phyloP scores from a whole-genome alignment of 2,113 vertebrate genomes.

The Cinclus cinclus region DNA sequence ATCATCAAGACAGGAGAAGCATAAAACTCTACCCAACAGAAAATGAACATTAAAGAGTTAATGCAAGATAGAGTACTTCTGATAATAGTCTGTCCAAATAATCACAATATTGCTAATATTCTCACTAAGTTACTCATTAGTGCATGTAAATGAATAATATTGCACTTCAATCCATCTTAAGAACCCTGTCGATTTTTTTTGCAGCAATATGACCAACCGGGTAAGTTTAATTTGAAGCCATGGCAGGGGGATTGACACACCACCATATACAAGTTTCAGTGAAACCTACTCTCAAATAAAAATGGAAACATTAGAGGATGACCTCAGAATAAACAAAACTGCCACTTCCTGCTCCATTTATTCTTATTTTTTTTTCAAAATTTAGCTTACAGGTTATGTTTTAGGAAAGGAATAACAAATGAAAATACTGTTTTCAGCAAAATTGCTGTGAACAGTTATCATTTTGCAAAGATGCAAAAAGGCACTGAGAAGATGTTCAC shows the following conservation, averaged over 20 bases:
- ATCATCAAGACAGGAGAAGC: not conserved
- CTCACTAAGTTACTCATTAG: not conserved
- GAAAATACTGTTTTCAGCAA: not conserved
- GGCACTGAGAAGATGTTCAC: not conserved
- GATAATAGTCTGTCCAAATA: not conserved
- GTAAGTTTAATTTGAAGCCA: not conserved
- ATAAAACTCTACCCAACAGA: not conserved
- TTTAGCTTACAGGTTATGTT: not conserved
- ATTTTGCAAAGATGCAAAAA: not conserved
- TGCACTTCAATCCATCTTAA: not conserved
- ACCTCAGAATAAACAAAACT: not conserved
- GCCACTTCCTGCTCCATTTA: not conserved
- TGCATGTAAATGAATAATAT: not conserved
- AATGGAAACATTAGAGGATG: not conserved
- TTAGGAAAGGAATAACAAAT: not conserved
- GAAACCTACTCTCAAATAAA: not conserved
- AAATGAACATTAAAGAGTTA: not conserved
- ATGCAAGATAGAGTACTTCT: not conserved
- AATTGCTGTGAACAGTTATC: not conserved
- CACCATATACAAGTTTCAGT: not conserved
- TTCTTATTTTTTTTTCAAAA: not conserved
- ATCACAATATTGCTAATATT: not conserved
- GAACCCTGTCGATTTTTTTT: not conserved
- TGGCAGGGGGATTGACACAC: not conserved
- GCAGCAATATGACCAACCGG: not conserved